Evolutionary conservation across 2,113 vertebrate species (phyloP).

Genomic region (Chrysemys picta): DNA sequence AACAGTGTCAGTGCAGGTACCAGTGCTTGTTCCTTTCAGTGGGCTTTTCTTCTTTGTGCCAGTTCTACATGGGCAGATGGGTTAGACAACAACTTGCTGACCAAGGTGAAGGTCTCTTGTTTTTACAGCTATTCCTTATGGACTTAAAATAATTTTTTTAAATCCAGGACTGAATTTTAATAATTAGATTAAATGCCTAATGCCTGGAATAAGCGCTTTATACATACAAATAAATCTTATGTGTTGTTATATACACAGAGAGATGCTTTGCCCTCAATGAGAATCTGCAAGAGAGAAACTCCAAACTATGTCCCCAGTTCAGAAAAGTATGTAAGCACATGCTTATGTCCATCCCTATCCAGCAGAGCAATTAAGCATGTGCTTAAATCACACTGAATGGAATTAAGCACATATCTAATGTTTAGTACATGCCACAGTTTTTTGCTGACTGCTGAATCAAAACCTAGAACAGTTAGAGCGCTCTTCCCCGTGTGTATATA

Average conservation of each 20-base stretch:
- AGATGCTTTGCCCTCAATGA: fast-evolving
- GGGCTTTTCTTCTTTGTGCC: neutral
- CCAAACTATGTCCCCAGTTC: neutral
- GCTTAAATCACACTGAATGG: neutral
- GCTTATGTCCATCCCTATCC: neutral
- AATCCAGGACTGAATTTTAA: neutral
- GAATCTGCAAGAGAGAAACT: neutral
- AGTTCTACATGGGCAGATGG: fast-evolving
- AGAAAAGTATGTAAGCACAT: neutral
- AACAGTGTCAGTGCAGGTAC: neutral
- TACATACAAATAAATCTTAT: neutral
- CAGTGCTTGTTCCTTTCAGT: neutral
- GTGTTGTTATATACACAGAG: neutral
- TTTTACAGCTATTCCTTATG: too few species aligned
- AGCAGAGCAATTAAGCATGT: neutral
- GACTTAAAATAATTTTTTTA: neutral
- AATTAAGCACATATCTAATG: neutral
- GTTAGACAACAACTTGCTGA: fast-evolving
- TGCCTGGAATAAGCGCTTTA: neutral
- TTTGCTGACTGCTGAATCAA: neutral
- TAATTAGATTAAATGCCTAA: neutral
- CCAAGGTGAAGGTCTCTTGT: neutral
- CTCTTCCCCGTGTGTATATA: neutral
- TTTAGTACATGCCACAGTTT: neutral
- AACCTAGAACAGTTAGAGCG: neutral